Evolutionary conservation across 2,113 vertebrate genomes (phyloP).

Genomic region (Coracopsis vasa): DNA sequence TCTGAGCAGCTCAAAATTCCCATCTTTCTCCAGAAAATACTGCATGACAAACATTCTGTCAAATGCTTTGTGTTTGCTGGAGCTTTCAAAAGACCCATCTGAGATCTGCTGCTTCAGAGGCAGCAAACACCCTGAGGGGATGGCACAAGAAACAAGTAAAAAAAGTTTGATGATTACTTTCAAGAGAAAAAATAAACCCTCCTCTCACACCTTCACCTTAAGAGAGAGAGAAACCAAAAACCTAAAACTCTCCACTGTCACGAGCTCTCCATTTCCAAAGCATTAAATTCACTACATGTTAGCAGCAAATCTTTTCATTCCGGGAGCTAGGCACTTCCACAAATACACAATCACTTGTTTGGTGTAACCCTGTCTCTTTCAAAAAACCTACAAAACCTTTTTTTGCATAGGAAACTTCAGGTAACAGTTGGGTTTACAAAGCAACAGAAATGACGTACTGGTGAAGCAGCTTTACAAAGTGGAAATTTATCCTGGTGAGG

Average conservation of each 20-base stretch:
- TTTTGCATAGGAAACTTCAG: not conserved
- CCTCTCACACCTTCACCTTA: not conserved
- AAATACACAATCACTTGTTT: not conserved
- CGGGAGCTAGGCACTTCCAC: not conserved
- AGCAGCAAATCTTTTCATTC: not conserved
- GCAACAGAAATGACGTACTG: not conserved
- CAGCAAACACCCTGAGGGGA: not conserved
- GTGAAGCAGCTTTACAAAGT: not conserved
- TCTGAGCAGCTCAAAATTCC: not conserved
- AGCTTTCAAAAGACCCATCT: not conserved
- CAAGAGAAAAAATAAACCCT: not conserved
- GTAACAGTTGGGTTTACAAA: not conserved
- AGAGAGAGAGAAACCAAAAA: not conserved
- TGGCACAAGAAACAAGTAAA: not conserved
- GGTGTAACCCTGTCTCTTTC: not conserved
- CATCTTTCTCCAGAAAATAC: not conserved
- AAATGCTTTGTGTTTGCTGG: not conserved
- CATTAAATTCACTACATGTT: not conserved
- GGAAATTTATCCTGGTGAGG: not conserved
- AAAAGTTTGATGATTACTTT: not conserved
- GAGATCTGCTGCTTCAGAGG: not conserved
- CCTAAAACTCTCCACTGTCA: not conserved
- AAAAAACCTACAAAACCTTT: not conserved
- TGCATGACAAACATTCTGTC: not conserved
- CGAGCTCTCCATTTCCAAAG: not conserved